These are phyloP conservation scores for Hirtodrosophila histrioides DNA, from an alignment of 2,888 invertebrate genomes.

Conservation along the genomic window DNA sequence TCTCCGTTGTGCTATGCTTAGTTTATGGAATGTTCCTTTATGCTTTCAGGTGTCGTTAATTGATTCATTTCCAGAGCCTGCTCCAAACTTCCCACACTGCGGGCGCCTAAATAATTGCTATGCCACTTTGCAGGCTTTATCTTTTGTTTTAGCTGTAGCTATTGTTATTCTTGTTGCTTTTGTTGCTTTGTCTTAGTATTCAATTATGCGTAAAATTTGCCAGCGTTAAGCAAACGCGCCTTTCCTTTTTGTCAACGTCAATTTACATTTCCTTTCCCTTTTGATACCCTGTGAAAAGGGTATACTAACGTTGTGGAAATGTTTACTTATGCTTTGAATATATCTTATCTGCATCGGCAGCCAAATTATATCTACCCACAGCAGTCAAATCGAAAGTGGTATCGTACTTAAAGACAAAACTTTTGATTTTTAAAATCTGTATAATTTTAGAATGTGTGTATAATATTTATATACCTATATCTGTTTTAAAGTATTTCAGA, in stretches of 20 bases:
- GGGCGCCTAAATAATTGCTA: slow-evolving; percentile 15
- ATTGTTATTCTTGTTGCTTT: slow-evolving; percentile 9
- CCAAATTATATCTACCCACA: too few species aligned
- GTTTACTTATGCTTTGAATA: too few species aligned
- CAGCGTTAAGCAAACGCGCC: slow-evolving; percentile 35
- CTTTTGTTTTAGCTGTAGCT: slow-evolving; percentile 17
- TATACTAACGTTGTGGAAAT: too few species aligned
- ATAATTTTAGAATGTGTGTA: too few species aligned
- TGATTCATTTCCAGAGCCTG: slow-evolving; percentile 14
- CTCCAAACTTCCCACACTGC: neutral
- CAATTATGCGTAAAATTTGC: slow-evolving; percentile 56
- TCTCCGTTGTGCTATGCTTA: neutral
- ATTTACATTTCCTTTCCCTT: slow-evolving; percentile 25
- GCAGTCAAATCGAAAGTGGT: too few species aligned
- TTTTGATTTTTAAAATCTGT: too few species aligned
- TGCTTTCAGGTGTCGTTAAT: slow-evolving; percentile 10
- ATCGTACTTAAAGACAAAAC: too few species aligned
- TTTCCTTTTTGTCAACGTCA: slow-evolving; percentile 27
- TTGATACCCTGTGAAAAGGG: neutral
- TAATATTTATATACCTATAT: too few species aligned
- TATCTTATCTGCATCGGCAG: too few species aligned
- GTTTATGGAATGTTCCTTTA: neutral
- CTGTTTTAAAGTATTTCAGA: too few species aligned
- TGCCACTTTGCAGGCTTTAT: slow-evolving; percentile 12
- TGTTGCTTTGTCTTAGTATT: slow-evolving; percentile 28